Percentiles rank a stretch among this genome's conserved stretches.
phyloP scores from a whole-genome alignment of 2,888 invertebrate genomes.

The Drosophila mayaguana region DNA sequence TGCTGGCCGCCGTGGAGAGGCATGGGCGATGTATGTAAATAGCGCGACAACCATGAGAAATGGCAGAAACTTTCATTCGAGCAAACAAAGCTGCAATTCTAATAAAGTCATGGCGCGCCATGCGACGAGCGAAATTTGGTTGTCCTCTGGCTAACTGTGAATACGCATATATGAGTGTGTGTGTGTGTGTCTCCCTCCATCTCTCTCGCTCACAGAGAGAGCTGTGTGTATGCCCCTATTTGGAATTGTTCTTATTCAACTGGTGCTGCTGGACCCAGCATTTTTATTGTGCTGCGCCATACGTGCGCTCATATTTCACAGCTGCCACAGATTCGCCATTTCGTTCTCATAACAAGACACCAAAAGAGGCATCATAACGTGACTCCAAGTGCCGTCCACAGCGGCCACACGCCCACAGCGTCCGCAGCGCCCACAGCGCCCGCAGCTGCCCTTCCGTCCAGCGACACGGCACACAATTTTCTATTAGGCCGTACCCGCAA shows the following conservation, averaged over 20 bases:
- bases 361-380: constrained; percentile 12
- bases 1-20: neutral
- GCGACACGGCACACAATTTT: constrained; percentile 16
- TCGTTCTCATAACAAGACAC: constrained; percentile 42
- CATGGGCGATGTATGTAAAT: neutral
- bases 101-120: constrained; percentile 45
- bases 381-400: constrained; percentile 12
- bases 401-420: neutral
- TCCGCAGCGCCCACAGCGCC: neutral
- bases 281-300: constrained; percentile 36
- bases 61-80: constrained; percentile 38
- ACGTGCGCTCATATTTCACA: constrained; percentile 74
- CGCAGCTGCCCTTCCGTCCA: constrained; percentile 5
- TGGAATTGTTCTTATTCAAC: constrained; percentile 22
- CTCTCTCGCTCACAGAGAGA: no score
- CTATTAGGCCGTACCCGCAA: constrained; percentile 26
- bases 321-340: constrained; percentile 61
- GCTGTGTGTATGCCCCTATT: constrained; percentile 6
- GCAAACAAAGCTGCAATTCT: constrained; percentile 55
- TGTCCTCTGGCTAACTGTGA: constrained; percentile 13
- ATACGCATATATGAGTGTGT: constrained; percentile 24
- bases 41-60: constrained; percentile 30
- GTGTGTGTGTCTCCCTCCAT: constrained; percentile 5
- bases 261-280: constrained; percentile 18
- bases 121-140: constrained; percentile 15